Base-by-base conservation (phyloP, 2,888 invertebrate species). In the Megalurothrips usitatus region DNA sequence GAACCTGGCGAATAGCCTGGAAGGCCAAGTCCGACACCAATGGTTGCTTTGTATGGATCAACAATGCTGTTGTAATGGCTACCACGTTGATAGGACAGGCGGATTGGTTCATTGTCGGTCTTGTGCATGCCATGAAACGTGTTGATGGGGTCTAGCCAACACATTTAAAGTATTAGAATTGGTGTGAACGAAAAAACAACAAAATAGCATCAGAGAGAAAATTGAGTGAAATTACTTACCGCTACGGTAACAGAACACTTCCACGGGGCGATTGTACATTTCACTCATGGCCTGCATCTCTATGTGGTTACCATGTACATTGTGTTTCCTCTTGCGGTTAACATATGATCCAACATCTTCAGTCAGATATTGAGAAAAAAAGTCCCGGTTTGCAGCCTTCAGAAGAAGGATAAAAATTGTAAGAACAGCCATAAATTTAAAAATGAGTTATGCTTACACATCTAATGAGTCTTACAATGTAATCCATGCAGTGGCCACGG, bases 261-360 rank as follows among this genome's bases (percentile, higher is more conserved):
- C 95, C 82, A 96, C 93, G 2, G 94, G 93, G 82, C 96, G 90
- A 87, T 94, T 95, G 87, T 94, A 96, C 88, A 96, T 92, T 88
- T 96, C 96, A 81, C 94, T 94, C 90, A 96, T 92, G 34, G 96
- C 96, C 87, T 96, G 96, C 86, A 96, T 94, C 88, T 96, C 96
- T 84, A 96, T 91, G 86, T 96, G 96, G 88, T 96, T 96, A 79
- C 96, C 96, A 87, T 96, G 96, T 47, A 94, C 93, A 86, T 92
- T 91, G 85, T 92, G 92, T 84, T 91, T 90, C 34, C 95, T 90
- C 87, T 96, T 96, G 68, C 96, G 90, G 84, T 91, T 91, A 43
- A 96, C 91, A 86, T 96, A 96, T 68, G 92, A 92, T 82, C 91
- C 92, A 85, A 96, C 95, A 87, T 96, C 95, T 87, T 96, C 96